Conservation (phyloP, 2,888 invertebrate genomes). For the Brassicogethes aeneus region DNA sequence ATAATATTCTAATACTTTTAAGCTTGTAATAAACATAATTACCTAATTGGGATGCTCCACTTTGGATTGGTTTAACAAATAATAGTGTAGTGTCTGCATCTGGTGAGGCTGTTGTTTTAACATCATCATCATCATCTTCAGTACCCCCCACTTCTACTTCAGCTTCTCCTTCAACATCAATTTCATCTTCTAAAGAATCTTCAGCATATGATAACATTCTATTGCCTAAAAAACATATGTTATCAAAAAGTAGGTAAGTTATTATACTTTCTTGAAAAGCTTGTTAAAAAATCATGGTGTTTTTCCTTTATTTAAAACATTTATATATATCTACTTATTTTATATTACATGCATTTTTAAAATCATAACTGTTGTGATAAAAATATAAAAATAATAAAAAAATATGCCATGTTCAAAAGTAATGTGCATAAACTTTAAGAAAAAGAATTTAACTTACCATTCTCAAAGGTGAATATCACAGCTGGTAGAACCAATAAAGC, state of each 20-base stretch:
- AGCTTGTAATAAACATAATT: constrained; percentile 25
- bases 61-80: constrained; percentile 71
- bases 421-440: too few species aligned
- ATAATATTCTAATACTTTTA: too few species aligned
- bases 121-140: constrained; percentile 56
- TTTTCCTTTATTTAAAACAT: constrained; percentile 3
- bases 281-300: not conserved
- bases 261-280: too few species aligned
- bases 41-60: constrained; percentile 59
- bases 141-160: constrained; percentile 50
- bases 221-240: constrained; percentile 35
- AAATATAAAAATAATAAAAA: too few species aligned
- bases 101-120: constrained; percentile 67
- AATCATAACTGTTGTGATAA: too few species aligned
- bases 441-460: constrained; percentile 71
- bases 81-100: constrained; percentile 87
- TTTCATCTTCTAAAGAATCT: constrained; percentile 62
- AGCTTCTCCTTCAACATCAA: constrained; percentile 57
- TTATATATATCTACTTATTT: not conserved
- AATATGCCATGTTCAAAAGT: not conserved
- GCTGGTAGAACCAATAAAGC: constrained; percentile 61
- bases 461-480: constrained; percentile 59
- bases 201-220: constrained; percentile 50
- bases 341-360: too few species aligned
- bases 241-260: too few species aligned